Base-by-base conservation (phyloP, 2,113 vertebrate genomes). In the Nasalis larvatus region DNA sequence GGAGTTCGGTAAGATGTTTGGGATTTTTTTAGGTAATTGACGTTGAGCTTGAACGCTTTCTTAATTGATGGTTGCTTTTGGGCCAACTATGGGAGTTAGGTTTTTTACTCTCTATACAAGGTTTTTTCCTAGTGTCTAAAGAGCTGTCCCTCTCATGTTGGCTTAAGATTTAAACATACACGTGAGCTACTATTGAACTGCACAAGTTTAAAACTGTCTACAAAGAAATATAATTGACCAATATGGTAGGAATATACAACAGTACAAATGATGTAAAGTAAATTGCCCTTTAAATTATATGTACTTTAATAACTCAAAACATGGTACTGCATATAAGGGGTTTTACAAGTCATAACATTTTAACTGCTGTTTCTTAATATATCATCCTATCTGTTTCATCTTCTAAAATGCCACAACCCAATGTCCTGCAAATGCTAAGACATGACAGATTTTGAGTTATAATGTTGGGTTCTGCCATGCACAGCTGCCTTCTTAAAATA, bases 401-500 rank as follows among this genome's bases (percentile, higher is more conserved):
- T 83, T 68, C 74, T 89, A 81, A 97, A 94, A 94, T 69, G 47
- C 32, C 83, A 35, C 76, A 95, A 86, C 52, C 88, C 71, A 74
- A 68, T 35, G 56, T 87, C 58, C 56, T 54, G 4, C 20, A 82
- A 91, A 90, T 47, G n/a, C 63, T 54, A 78, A 96, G 74, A 47
- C 82, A 66, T 73, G 82, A 91, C 52, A 93, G 81, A 95, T 86
- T 96, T 68, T 86, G 74, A 96, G 66, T 94, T 95, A 83, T 54
- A 77, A 47, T 32, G 25, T 58, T 92, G 76, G 82, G 69, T 87
- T 86, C 74, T 86, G 92, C 93, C 71, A 88, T 3, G 35, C 76
- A 87, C 91, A 96, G 92, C 94, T 97, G 94, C 86, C 84, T 85
- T 93, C 95, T 96, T 92, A 87, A 78, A 94, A 93, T 78, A 94